A percentile compares a stretch with the other conserved stretches of the same genome.
phyloP scores from a whole-genome alignment of 2,797 vertebrate genomes.

The Oryzias sinensis region DNA sequence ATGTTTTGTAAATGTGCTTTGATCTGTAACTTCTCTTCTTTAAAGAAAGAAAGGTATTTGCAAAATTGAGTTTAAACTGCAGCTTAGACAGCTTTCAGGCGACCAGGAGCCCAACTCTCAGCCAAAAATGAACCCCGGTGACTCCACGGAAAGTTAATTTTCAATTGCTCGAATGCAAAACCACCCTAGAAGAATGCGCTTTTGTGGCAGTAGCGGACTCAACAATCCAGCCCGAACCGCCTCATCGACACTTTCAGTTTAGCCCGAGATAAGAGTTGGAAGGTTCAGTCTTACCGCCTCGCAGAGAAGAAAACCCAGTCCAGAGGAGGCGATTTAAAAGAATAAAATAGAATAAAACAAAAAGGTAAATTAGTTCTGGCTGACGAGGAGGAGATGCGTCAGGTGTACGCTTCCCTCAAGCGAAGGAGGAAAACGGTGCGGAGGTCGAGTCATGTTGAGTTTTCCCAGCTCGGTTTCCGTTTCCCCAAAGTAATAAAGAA shows the following conservation, averaged over 20 bases:
- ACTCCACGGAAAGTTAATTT: too few relatives aligned
- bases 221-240: constrained; percentile 18
- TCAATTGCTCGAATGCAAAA: too few relatives aligned
- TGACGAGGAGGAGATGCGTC: constrained; percentile 55
- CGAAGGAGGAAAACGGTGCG: constrained; percentile 59
- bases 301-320: constrained; percentile 1
- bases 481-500: constrained; percentile 10
- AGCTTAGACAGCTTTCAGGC: too few relatives aligned
- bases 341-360: background rate
- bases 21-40: too few relatives aligned
- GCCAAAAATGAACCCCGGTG: too few relatives aligned
- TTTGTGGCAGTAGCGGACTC: constrained; percentile 1
- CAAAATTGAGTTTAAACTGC: too few relatives aligned
- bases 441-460: constrained; percentile 62
- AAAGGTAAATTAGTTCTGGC: constrained; percentile 32
- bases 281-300: constrained; percentile 38
- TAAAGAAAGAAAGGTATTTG: too few relatives aligned
- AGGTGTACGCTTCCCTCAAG: constrained; percentile 65
- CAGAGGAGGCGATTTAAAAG: background rate
- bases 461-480: constrained; percentile 50
- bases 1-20: too few relatives aligned
- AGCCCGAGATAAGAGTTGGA: constrained; percentile 28
- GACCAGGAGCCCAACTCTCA: too few relatives aligned
- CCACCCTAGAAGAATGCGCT: too few relatives aligned
- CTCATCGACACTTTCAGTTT: constrained; percentile 62